phyloP scores from a whole-genome alignment of 2,888 invertebrate genomes.

The Camponotus fellah region DNA sequence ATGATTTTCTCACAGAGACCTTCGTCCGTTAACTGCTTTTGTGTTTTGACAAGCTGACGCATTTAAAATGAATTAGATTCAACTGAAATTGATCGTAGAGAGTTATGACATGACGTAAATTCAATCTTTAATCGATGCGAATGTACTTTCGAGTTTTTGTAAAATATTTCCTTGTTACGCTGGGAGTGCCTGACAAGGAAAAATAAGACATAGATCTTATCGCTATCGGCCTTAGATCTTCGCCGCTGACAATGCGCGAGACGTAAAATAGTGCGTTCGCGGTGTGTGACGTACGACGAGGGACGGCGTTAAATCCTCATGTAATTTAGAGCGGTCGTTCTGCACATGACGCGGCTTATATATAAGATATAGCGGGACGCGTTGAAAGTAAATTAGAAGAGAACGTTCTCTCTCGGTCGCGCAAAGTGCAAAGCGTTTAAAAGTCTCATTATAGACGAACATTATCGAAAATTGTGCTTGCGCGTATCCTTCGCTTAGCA shows the following conservation, averaged over 20 bases:
- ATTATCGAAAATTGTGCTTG: not conserved
- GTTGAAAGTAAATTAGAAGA: conserved; percentile 39
- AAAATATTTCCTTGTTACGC: not conserved
- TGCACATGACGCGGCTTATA: conserved; percentile 12
- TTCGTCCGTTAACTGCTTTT: not conserved
- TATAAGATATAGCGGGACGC: conserved; percentile 28
- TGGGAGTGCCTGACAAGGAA: not conserved
- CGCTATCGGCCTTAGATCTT: conserved; percentile 3
- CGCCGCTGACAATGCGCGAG: not conserved
- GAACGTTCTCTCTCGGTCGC: not conserved
- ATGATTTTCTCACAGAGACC: not conserved
- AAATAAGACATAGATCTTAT: conserved; percentile 9
- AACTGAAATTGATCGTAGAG: not conserved
- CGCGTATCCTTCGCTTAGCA: not conserved
- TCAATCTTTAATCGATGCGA: not conserved
- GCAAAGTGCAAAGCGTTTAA: not conserved
- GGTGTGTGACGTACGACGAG: not conserved
- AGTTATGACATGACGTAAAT: not conserved
- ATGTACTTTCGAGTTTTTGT: not conserved
- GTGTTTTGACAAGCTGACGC: not conserved
- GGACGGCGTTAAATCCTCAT: conserved; percentile 24
- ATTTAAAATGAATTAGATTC: not conserved
- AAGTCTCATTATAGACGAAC: conserved; percentile 15
- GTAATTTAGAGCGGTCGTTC: conserved; percentile 36
- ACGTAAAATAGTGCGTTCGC: not conserved